Conservation (phyloP, 1,140 invertebrate species). For the Scaptomyza hsui region DNA sequence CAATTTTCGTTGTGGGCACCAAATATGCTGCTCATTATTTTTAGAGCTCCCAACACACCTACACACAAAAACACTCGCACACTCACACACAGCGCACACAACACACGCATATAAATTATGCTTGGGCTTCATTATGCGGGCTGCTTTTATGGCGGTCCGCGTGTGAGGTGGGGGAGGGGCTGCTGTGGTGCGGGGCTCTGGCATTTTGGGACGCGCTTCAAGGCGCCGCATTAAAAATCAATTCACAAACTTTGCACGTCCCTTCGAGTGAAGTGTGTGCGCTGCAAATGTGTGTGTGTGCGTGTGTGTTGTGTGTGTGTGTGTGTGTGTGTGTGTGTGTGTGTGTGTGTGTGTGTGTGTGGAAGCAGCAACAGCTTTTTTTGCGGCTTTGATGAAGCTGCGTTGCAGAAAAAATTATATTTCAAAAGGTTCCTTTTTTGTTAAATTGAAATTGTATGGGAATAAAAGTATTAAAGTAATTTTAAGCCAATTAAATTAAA, state of each 20-base stretch:
- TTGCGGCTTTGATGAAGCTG: conserved; percentile 34
- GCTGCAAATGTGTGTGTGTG: neutral
- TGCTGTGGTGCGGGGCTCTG: neutral
- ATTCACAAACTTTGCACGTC: conserved; percentile 75
- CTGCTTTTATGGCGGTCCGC: conserved; percentile 26
- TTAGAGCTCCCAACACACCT: conserved; percentile 47
- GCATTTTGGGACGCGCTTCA: conserved; percentile 38
- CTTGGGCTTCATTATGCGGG: conserved; percentile 71
- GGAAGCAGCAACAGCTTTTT: conserved; percentile 24
- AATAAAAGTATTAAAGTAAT: conserved; percentile 1
- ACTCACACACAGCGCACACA: conserved; percentile 21
- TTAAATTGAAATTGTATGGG: too few species aligned
- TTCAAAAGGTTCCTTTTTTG: too few species aligned
- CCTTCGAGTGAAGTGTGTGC: conserved; percentile 31
- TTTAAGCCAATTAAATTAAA: neutral
- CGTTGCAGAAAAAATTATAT: neutral
- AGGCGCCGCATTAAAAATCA: conserved; percentile 76
- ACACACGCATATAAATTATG: conserved; percentile 73
- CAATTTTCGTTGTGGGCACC: conserved; percentile 61
- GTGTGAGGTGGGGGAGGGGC: neutral
- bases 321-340: conserved; percentile 1
- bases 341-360: conserved; percentile 19
- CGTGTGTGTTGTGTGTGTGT: conserved; percentile 1
- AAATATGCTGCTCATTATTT: conserved; percentile 80
- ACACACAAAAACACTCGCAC: conserved; percentile 18